Evolutionary conservation across 2,888 invertebrate species (phyloP), one percentile per base, ranked within the genome.

Genomic region (Diarsia rubi): DNA sequence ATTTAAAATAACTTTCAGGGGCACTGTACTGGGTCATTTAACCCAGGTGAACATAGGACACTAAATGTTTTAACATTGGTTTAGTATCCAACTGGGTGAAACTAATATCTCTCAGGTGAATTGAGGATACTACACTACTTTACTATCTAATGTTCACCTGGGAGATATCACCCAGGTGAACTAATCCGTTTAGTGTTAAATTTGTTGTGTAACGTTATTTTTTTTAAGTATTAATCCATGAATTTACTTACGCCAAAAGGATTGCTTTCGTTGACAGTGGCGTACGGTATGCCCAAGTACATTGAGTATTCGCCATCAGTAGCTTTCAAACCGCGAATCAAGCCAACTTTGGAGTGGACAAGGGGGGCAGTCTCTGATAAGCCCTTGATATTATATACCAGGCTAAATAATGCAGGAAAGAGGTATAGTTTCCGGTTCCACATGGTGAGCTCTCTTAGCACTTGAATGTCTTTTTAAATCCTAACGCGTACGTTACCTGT

Each of bases 211-310:
- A 37, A 8, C 37, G 6, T 37, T 37, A 8, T 37, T 37, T 37
- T 37, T 37, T 37, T 8, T 8, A 37, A 4, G 37, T 37, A 37
- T 37, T 37, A 37, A 6, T 0, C 8, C 0, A 37, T 37, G 6
- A 37, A 37, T 37, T 37, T 54, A 42, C 57, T 92, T 84, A 93
- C 94, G 73, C 92, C 92, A 69, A 93, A 94, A 57, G 92, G 93
- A 79, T 92, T 92, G 9, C 64, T 78, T 44, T 70, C 72, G 63
- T 93, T 82, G 2, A 94, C 90, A n/a, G 83, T 87, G 14, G 91
- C 94, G 44, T 92, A 94, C 0, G 93, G 93, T 87, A 93, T 93
- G 3, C 93, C 94, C 81, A 93, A 81, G 68, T 91, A 94, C 91
- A 93, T 92, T 37, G 37, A 86, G 71, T 92, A 91, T 89, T 89